Percentiles rank a stretch among this genome's conserved stretches.
Conservation (phyloP, 2,797 vertebrate species). For the Melanotaenia parkinsoni region DNA sequence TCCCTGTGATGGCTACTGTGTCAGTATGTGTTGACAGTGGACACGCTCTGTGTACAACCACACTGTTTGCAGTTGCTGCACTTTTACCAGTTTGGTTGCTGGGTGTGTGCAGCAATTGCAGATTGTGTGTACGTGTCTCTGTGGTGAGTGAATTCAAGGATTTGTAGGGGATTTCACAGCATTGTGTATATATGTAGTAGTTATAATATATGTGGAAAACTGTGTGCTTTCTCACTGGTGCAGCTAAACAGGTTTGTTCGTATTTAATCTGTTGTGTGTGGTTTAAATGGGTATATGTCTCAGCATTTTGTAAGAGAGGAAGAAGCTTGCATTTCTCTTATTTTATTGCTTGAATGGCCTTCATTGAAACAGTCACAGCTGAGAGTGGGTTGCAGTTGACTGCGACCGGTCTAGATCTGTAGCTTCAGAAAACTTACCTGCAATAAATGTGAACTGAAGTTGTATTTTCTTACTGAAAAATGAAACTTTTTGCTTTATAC, state of each 20-base stretch:
- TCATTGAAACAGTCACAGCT: not conserved
- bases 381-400: not conserved
- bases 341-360: not conserved
- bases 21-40: conserved; percentile 53
- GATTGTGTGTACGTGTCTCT: not conserved
- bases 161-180: conserved; percentile 16
- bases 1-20: conserved; percentile 34
- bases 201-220: not conserved
- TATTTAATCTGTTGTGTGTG: conserved; percentile 24
- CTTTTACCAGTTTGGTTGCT: conserved; percentile 16
- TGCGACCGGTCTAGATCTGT: not conserved
- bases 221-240: not conserved
- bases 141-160: conserved; percentile 14
- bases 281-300: conserved; percentile 15
- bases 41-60: conserved; percentile 36
- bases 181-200: not conserved
- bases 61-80: conserved; percentile 18
- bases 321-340: not conserved
- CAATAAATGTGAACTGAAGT: not conserved
- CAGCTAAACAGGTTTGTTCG: conserved; percentile 10
- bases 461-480: too few relatives aligned
- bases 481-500: too few relatives aligned
- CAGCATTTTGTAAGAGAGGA: not conserved
- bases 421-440: not conserved
- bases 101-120: conserved; percentile 5